A percentile compares a stretch with the other conserved stretches of the same genome.
Evolutionary conservation across 2,113 vertebrate genomes (phyloP).

Genomic region (Vicugna pacos): DNA sequence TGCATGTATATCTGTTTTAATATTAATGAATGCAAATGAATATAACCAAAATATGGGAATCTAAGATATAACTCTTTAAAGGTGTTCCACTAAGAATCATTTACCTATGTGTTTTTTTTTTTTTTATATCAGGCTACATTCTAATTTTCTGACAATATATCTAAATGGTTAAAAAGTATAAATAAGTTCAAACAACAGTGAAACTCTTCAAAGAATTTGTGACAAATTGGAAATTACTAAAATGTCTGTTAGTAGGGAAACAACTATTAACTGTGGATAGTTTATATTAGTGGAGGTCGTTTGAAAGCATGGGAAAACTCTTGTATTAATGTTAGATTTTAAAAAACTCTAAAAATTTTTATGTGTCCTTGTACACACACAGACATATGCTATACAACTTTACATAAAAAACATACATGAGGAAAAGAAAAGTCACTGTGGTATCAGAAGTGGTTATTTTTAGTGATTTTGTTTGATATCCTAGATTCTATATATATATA

Average conservation of each 20-base stretch:
- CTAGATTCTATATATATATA: background rate
- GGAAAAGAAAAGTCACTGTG: background rate
- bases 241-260: background rate
- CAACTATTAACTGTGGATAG: background rate
- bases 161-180: conserved; percentile 30
- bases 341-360: background rate
- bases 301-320: background rate
- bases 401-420: background rate
- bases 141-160: conserved; percentile 30
- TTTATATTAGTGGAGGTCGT: conserved; percentile 15
- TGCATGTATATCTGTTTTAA: conserved; percentile 20
- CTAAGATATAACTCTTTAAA: conserved; percentile 1
- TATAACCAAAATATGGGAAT: background rate
- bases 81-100: conserved; percentile 1
- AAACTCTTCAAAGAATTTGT: conserved; percentile 46
- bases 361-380: background rate
- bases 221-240: conserved; percentile 44
- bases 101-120: background rate
- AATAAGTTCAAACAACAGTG: conserved; percentile 2
- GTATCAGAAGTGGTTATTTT: background rate
- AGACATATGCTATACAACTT: background rate
- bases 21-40: conserved; percentile 42
- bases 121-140: background rate
- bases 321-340: conserved; percentile 41
- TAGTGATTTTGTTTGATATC: conserved; percentile 14